A percentile compares a stretch with the other conserved stretches of the same genome.
These are phyloP conservation scores for Coreius guichenoti DNA, from an alignment of 2,797 vertebrate species.

Conservation along the genomic window DNA sequence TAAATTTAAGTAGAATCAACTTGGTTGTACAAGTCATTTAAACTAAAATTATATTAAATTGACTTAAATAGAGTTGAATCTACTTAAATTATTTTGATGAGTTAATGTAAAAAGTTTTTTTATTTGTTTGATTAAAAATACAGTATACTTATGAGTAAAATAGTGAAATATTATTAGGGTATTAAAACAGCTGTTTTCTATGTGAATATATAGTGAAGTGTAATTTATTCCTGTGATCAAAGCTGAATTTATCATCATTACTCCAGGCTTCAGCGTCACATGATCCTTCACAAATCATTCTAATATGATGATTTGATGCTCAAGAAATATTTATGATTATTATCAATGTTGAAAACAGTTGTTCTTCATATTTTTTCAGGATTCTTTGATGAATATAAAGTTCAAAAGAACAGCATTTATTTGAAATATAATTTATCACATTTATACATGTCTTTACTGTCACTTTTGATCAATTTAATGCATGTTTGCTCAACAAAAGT, in stretches of 20 bases:
- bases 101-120: no score
- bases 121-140: not conserved
- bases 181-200: not conserved
- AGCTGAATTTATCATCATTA: not conserved
- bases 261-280: not conserved
- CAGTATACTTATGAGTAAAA: not conserved
- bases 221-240: not conserved
- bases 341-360: not conserved
- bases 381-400: not conserved
- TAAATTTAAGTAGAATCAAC: no score
- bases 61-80: no score
- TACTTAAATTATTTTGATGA: no score
- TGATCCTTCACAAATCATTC: not conserved
- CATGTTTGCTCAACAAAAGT: not conserved
- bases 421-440: not conserved
- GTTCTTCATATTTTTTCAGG: not conserved
- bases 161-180: not conserved
- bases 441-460: not conserved
- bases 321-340: not conserved
- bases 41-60: no score
- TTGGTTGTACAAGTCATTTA: no score
- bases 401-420: not conserved
- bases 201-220: not conserved
- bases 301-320: not conserved
- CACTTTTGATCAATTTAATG: not conserved